Conservation (phyloP, 2,797 vertebrate species). For the Meriones psammophilus region DNA sequence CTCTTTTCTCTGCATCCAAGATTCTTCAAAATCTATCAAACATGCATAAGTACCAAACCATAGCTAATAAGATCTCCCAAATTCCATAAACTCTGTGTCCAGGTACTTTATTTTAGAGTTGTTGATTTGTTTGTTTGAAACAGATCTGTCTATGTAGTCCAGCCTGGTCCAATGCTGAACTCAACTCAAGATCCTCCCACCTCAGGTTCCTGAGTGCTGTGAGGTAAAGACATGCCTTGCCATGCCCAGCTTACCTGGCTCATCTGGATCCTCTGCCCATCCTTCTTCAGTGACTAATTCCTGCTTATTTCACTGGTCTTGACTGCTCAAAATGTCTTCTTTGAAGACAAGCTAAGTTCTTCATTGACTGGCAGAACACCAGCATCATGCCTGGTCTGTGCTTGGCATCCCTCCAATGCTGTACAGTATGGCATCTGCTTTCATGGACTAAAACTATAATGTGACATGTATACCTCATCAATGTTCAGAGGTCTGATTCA, state of each 20-base stretch:
- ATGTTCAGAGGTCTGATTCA: background rate
- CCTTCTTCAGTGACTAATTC: background rate
- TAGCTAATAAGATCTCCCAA: background rate
- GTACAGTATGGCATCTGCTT: background rate
- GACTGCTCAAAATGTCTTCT: background rate
- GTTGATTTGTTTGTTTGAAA: background rate
- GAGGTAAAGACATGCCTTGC: background rate
- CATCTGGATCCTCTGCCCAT: background rate
- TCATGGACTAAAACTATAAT: background rate
- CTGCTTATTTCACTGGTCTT: conserved; percentile 12
- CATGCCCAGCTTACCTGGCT: background rate
- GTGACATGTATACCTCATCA: background rate
- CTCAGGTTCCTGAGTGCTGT: background rate
- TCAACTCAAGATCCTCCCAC: background rate
- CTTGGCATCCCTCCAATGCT: background rate
- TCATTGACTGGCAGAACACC: background rate
- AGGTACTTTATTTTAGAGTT: background rate
- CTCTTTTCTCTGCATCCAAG: background rate
- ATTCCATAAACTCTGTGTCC: background rate
- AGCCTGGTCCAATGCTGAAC: background rate
- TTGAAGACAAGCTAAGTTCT: background rate
- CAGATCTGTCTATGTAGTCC: background rate
- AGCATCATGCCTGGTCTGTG: background rate
- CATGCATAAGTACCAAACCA: background rate
- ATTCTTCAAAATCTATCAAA: background rate